Percentiles rank a stretch among this genome's conserved stretches.
phyloP scores from a whole-genome alignment of 2,797 vertebrate genomes.

The Pangasius djambal region DNA sequence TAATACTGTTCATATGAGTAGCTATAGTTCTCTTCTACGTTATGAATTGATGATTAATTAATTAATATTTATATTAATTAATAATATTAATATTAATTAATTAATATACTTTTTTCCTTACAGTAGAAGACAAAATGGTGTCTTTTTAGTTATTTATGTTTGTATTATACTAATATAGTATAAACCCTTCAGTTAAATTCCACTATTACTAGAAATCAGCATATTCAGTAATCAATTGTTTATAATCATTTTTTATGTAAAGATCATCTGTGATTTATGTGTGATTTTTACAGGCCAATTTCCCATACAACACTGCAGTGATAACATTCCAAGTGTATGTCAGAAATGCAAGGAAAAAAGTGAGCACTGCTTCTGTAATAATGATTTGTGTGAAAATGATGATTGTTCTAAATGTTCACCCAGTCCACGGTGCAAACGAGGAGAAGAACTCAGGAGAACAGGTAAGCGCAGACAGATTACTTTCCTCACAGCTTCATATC shows the following conservation, averaged over 20 bases:
- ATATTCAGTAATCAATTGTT: not conserved
- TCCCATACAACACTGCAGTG: constrained; percentile 47
- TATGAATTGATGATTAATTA: not conserved
- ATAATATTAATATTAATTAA: too few relatives aligned
- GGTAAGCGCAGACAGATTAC: constrained; percentile 58
- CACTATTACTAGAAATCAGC: not conserved
- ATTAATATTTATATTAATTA: too few relatives aligned
- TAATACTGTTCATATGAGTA: not conserved
- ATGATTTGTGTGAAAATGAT: constrained; percentile 62
- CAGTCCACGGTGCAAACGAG: constrained; percentile 48
- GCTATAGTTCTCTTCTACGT: not conserved
- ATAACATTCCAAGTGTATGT: constrained; percentile 52
- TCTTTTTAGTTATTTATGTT: not conserved
- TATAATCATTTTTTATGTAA: too few relatives aligned
- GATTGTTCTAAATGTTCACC: constrained; percentile 57
- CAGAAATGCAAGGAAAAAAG: constrained; percentile 41
- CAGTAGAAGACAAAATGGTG: too few relatives aligned
- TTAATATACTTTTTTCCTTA: not conserved
- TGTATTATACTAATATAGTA: not conserved
- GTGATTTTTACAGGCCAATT: constrained; percentile 59
- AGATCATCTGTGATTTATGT: not conserved
- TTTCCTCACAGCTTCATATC: not conserved
- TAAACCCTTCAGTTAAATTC: not conserved
- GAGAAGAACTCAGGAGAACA: constrained; percentile 40
- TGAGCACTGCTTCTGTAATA: constrained; percentile 62